Conservation (phyloP, 2,888 invertebrate species). For the Oscheius onirici region DNA sequence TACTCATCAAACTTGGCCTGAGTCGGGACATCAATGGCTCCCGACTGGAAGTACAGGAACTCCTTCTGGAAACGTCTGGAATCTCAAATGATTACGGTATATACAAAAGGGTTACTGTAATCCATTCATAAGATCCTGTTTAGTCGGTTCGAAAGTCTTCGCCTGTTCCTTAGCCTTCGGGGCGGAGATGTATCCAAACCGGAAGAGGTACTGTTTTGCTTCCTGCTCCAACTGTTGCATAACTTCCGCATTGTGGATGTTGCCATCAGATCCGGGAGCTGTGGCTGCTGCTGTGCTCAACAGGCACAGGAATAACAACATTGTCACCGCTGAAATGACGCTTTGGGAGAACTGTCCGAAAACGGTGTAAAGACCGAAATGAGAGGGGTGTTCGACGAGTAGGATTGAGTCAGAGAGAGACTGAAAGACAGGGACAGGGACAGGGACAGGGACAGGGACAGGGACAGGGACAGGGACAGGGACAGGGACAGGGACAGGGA, state of each 20-base stretch:
- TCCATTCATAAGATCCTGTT: constrained; percentile 38
- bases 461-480: too few species aligned
- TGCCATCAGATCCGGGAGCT: constrained; percentile 42
- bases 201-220: constrained; percentile 45
- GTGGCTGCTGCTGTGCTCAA: constrained; percentile 8
- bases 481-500: too few species aligned
- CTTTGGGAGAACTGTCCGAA: not conserved
- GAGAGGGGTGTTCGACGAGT: constrained; percentile 16
- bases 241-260: constrained; percentile 35
- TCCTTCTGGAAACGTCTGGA: constrained; percentile 47
- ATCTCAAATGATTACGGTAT: not conserved
- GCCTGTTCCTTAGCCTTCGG: constrained; percentile 18
- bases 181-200: constrained; percentile 43
- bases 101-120: constrained; percentile 27
- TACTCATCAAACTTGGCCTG: constrained; percentile 51
- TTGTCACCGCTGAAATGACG: not conserved
- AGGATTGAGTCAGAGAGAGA: not conserved
- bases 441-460: too few species aligned
- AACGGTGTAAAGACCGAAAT: constrained; percentile 8
- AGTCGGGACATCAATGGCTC: constrained; percentile 46
- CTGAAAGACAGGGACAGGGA: too few species aligned
- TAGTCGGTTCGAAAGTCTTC: constrained; percentile 33
- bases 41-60: constrained; percentile 50
- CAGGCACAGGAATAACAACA: constrained; percentile 19
- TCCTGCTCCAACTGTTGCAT: constrained; percentile 36